Percentiles rank a stretch among this genome's conserved stretches.
Conservation (phyloP, 2,888 invertebrate genomes). For the Cephus rjabovi region DNA sequence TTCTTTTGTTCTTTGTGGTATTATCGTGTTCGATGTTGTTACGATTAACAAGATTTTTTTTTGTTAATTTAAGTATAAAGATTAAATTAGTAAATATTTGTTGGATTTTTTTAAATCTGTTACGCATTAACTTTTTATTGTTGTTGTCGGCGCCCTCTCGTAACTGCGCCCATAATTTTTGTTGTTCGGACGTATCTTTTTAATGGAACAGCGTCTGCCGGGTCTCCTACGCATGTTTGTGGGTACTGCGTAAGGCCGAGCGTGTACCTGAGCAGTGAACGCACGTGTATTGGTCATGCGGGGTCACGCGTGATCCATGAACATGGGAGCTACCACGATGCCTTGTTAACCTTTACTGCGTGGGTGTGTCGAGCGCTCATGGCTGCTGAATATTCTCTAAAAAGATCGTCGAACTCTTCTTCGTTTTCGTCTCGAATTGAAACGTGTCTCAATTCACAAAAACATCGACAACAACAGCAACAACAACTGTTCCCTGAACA, state of each 20-base stretch:
- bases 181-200: no score
- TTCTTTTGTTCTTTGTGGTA: no score
- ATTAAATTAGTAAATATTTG: no score
- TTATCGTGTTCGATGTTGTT: no score
- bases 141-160: no score
- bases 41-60: no score
- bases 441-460: background rate
- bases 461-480: background rate
- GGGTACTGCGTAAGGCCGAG: slow-evolving; percentile 17
- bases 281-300: background rate
- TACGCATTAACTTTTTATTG: no score
- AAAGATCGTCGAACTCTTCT: background rate
- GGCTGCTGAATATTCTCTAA: no score
- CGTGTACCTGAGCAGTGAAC: background rate
- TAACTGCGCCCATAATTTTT: no score
- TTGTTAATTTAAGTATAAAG: no score
- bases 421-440: background rate
- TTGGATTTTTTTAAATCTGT: no score
- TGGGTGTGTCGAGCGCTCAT: background rate
- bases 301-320: slow-evolving; percentile 1
- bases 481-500: background rate
- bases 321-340: background rate
- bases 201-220: no score
- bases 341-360: slow-evolving; percentile 6
- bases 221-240: slow-evolving; percentile 13